These are phyloP conservation scores for Trachops cirrhosus DNA, from an alignment of 2,797 vertebrate species.

Conservation along the genomic window DNA sequence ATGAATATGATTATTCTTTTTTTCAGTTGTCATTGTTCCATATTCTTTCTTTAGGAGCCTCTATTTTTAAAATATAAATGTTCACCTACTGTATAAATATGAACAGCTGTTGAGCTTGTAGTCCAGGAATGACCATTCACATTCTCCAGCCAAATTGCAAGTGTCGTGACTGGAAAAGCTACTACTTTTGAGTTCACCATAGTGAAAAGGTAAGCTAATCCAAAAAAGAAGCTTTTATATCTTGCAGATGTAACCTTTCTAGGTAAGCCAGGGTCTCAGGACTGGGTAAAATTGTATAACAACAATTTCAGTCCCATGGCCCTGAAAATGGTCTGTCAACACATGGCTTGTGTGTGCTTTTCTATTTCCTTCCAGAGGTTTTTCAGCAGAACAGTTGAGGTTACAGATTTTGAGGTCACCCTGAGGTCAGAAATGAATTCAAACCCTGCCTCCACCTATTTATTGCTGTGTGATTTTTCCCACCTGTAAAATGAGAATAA, in stretches of 20 bases:
- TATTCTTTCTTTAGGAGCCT: slow-evolving; percentile 79
- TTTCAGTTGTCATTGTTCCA: slow-evolving; percentile 77
- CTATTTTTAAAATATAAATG: slow-evolving; percentile 82
- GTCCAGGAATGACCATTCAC: slow-evolving; percentile 59
- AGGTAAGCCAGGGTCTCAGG: background rate
- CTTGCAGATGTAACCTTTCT: slow-evolving; percentile 22
- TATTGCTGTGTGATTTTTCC: background rate
- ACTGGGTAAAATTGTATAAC: background rate
- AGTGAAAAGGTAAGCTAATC: slow-evolving; percentile 29
- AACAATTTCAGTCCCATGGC: background rate
- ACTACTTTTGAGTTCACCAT: slow-evolving; percentile 40
- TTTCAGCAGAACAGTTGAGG: background rate
- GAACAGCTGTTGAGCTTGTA: slow-evolving; percentile 77
- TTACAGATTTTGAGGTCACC: background rate
- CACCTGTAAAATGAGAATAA: background rate
- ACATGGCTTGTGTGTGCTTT: background rate
- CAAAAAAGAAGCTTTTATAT: slow-evolving; percentile 19
- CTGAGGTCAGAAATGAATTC: background rate
- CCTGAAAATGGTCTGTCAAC: background rate
- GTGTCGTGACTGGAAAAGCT: slow-evolving; percentile 48
- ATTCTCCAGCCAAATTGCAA: slow-evolving; percentile 58
- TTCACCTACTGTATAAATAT: slow-evolving; percentile 75
- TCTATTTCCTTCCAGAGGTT: background rate
- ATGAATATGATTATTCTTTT: slow-evolving; percentile 79
- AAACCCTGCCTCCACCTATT: background rate